Conservation (phyloP, 2,888 invertebrate genomes). For the Hypomecis atomaria region DNA sequence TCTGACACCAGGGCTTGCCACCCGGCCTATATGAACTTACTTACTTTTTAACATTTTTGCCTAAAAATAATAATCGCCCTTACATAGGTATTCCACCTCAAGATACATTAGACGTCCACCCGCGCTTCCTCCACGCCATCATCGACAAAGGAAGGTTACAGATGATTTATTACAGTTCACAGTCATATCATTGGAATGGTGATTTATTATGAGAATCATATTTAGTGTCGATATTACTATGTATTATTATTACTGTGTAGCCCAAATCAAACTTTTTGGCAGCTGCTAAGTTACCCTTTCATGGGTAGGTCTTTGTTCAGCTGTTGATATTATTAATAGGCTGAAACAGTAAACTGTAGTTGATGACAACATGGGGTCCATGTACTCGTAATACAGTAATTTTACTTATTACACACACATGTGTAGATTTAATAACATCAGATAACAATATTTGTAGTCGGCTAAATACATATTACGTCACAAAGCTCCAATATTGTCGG, state of each 20-base stretch:
- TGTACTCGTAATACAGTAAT: no score
- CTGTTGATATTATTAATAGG: no score
- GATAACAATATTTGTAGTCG: no score
- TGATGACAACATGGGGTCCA: no score
- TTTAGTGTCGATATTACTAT: conserved; percentile 21
- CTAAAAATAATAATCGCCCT: background rate
- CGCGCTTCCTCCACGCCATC: background rate
- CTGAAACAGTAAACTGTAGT: no score
- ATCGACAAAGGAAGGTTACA: conserved; percentile 27
- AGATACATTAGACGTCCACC: conserved; percentile 13
- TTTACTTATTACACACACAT: no score
- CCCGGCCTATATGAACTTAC: no score
- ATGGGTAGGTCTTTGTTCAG: no score
- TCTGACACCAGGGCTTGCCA: no score
- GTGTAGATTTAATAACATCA: no score
- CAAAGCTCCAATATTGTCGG: conserved; percentile 10
- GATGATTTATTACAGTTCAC: conserved; percentile 27
- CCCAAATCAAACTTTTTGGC: background rate
- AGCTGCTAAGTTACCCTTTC: no score
- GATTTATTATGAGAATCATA: conserved; percentile 26
- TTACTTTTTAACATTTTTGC: no score
- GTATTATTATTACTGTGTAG: background rate
- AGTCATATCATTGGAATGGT: conserved; percentile 23
- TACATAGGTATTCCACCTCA: background rate
- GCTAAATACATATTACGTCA: background rate